Base-by-base conservation (phyloP, 2,888 invertebrate genomes). In the Eupeodes latifasciatus region DNA sequence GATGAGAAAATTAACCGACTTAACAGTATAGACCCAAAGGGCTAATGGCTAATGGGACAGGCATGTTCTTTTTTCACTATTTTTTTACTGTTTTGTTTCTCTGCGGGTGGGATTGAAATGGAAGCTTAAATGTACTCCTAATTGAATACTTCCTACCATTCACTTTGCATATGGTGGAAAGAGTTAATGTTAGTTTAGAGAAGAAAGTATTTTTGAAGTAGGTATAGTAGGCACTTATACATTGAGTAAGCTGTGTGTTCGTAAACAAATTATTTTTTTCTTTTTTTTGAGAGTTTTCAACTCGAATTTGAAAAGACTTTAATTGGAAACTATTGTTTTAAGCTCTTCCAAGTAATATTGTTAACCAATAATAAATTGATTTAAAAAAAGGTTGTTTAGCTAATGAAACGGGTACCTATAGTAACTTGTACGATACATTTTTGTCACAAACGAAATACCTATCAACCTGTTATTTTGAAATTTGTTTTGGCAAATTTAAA, bases 1-100 rank as follows among this genome's bases (percentile, higher is more conserved):
- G 57, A 67, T 77, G 77, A 81, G 67, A 62, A 75, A 62, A 83
- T 83, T 75, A 83, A 83, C 67, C 71, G 27, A 84, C 66, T 75
- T 74, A 80, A 87, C 80, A 80, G 83, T 85, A 49, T 55, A 19
- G 71, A 72, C 81, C 62, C n/a, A 5, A 47, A 47, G 72, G 72
- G 16, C 72, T 72, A 72, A 12, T 53, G 67, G 71, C 69, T 74
- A 80, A 66, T 76, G 66, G 62, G 16, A 78, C 55, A 71, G 53
- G 14, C 44, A 49, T 49, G 67, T 55, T 61, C 59, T 78, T 64
- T 66, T 62, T 40, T 40, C 6, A 40, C 6, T 40, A 12, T 55
- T 66, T 51, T 47, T 11, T 47, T 47, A 10, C 11, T 27, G 19
- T 57, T 57, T 57, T 57, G 19, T 27, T 34, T 1, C 34, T 59